Conservation (phyloP, 2,888 invertebrate species). For the Embidobia sp. region DNA sequence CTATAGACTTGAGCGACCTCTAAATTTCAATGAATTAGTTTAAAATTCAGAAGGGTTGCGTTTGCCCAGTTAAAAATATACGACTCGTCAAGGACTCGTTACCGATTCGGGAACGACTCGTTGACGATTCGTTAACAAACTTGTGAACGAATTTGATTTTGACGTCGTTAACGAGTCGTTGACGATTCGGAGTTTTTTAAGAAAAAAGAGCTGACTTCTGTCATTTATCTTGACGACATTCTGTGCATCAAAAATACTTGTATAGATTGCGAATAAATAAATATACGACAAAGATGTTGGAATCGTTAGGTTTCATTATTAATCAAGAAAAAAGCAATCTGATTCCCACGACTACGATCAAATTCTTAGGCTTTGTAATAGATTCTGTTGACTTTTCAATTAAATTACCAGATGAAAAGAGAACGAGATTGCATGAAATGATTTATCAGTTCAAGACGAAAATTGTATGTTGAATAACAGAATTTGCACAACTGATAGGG, state of each 20-base stretch:
- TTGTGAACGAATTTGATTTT: no score
- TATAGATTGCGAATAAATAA: neutral
- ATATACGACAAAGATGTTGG: neutral
- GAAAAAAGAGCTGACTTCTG: neutral
- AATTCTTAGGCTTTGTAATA: neutral
- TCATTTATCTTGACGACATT: constrained; percentile 3
- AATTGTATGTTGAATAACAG: neutral
- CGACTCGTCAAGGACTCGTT: no score
- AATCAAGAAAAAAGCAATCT: neutral
- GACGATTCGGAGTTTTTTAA: no score
- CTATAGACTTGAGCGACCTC: no score
- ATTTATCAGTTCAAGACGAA: neutral
- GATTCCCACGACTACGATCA: neutral
- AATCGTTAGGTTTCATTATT: constrained; percentile 1
- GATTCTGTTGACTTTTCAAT: neutral
- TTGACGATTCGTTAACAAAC: no score
- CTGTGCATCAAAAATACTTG: neutral
- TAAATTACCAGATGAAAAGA: constrained; percentile 6
- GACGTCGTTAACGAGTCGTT: no score
- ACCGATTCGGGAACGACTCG: no score
- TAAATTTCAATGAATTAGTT: no score
- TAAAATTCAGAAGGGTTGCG: no score
- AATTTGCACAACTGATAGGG: constrained; percentile 19
- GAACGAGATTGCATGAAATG: neutral
- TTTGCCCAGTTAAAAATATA: no score